Evolutionary conservation across 2,113 vertebrate genomes (phyloP), one percentile per base, ranked within the genome.

Genomic region (Puma concolor): DNA sequence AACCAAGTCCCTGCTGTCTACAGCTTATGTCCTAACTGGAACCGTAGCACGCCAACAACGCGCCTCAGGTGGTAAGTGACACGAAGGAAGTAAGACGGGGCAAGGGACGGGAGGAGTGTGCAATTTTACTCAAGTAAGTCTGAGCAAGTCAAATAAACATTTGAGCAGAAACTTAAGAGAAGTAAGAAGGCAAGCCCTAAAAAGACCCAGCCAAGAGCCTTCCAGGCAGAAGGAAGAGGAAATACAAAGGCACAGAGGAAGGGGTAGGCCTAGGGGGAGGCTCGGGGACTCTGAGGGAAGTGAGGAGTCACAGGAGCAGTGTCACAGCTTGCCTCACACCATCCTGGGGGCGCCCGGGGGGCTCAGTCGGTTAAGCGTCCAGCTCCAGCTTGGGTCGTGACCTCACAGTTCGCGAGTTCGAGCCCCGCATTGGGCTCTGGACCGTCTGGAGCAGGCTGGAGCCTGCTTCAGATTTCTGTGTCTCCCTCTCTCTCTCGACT

Each of bases 41-140:
- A 19, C 36, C 16, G 7, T 13, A 54, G 16, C 0, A 0, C 54
- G 7, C 33, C 52, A 3, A 31, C 13, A 29, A 6, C 1, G 2
- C 19, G 17, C 63, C 38, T n/a, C 13, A 0, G 27, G 60, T 2
- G 7, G 38, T 25, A 31, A 14, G 27, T 14, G 64, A 29, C 1
- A 1, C 0, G 9, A 69, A 82, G 25, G 38, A 15, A 48, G 19
- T 0, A 21, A 38, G n/a, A 25, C 23, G 21, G 10, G 66, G 31
- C 5, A 1, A 1, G 6, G 11, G 36, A 16, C 1, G 5, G 36
- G 27, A 6, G 14, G 12, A 27, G 52, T 7, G n/a, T 3, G 33
- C 31, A 14, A 2, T 15, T 31, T 38, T 6, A 69, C 23, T 44
- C 0, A 13, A 50, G 44, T 11, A 23, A 23, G 31, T 63, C 23